Base-by-base conservation (phyloP, 2,888 invertebrate genomes). In the Sphaeridia pumilis region DNA sequence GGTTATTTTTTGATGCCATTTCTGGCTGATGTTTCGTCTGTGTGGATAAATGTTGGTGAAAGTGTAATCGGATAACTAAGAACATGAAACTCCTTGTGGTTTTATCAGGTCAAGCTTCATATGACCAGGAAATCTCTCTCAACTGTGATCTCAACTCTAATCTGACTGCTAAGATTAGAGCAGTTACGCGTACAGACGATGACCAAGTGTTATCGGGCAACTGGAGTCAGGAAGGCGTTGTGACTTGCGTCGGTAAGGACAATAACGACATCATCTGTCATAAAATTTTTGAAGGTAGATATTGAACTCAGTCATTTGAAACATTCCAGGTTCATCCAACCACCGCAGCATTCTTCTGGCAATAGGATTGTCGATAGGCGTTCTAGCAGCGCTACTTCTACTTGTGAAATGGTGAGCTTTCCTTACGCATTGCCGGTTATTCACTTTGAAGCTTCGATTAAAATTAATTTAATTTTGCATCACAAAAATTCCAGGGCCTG, bases 181-280 rank as follows among this genome's bases (percentile, higher is more conserved):
- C 61, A 20, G 53, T 63, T 25, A 61, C 60, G 27, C 25, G 20
- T 36, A 28, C 54, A 25, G 43, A 46, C 10, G 36, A 36, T 26
- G 52, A 51, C 2, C 48, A 57, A 14, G 43, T 52, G 21, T 20
- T 63, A 3, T 43, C 44, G 45, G 61, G 63, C n/a, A 50, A 51
- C 3, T 65, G 63, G 63, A 62, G 61, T 56, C 57, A 58, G n/a
- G 53, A 53, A 26, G 61, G 59, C 27, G 51, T 53, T 25, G 55
- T 56, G n/a, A 57, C 41, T 7, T 65, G 65, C 52, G 56, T 54
- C 42, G 61, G 65, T 63, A 58, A 28, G 22, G n/a, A n/a, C n/a
- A n/a, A n/a, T n/a, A n/a, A n/a, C n/a, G n/a, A n/a, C n/a, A n/a
- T n/a, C n/a, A n/a, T n/a, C n/a, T n/a, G n/a, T n/a, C n/a, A n/a